Conservation (phyloP, 2,888 invertebrate genomes). For the Drosophila barbarae region DNA sequence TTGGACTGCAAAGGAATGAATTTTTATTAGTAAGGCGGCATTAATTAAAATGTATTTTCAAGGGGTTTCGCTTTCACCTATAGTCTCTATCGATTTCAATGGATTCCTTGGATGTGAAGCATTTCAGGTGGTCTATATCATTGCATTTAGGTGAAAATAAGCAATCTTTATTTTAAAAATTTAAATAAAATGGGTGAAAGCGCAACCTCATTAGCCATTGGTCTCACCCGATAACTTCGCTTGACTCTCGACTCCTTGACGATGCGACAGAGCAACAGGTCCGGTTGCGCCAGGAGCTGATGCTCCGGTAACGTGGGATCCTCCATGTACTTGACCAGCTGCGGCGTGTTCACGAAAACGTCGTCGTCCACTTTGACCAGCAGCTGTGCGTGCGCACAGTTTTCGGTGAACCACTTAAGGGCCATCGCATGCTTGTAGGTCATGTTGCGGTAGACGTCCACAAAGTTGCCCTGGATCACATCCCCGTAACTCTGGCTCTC, state of each 20-base stretch:
- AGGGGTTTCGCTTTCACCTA: neutral
- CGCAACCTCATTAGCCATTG: neutral
- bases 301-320: slow-evolving; percentile 42
- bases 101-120: neutral
- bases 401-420: slow-evolving; percentile 87
- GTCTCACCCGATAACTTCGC: slow-evolving; percentile 81
- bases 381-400: slow-evolving; percentile 85
- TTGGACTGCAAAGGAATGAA: slow-evolving; percentile 81
- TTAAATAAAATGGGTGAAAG: neutral
- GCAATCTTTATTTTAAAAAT: neutral
- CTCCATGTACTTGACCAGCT: slow-evolving; percentile 81
- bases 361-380: slow-evolving; percentile 89
- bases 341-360: slow-evolving; percentile 86
- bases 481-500: slow-evolving; percentile 84
- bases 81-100: neutral
- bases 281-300: slow-evolving; percentile 76
- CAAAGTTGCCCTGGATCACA: slow-evolving; percentile 88
- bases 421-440: slow-evolving; percentile 92
- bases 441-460: slow-evolving; percentile 89
- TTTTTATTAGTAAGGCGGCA: neutral
- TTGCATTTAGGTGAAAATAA: neutral
- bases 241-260: slow-evolving; percentile 81
- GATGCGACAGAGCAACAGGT: slow-evolving; percentile 84
- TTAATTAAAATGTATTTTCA: slow-evolving; percentile 1
- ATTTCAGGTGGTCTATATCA: neutral